phyloP scores from a whole-genome alignment of 2,888 invertebrate genomes.

The Cryptocephalus moraei region DNA sequence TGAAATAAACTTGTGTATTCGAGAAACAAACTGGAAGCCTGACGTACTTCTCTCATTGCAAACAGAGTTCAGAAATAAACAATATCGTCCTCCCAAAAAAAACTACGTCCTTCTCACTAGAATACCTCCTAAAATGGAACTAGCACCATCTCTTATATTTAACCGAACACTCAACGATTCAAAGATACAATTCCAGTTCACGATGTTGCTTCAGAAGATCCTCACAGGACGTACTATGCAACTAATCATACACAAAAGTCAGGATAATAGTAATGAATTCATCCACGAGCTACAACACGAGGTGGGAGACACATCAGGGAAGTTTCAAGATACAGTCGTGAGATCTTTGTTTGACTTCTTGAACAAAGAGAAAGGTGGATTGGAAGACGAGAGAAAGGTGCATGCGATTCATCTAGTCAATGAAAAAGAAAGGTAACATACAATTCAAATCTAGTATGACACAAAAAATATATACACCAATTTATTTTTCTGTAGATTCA shows the following conservation, averaged over 20 bases:
- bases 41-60: constrained; percentile 49
- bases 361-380: no score
- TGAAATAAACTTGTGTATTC: constrained; percentile 39
- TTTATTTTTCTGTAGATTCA: no score
- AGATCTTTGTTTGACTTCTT: no score
- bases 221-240: constrained; percentile 66
- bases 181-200: constrained; percentile 43
- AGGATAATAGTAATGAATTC: constrained; percentile 53
- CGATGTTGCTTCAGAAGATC: constrained; percentile 54
- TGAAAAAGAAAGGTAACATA: no score
- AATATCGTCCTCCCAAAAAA: no score
- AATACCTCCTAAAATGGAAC: no score
- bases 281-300: constrained; percentile 58
- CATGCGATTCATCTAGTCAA: no score
- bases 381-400: no score
- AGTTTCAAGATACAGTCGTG: no score
- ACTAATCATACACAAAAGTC: constrained; percentile 36
- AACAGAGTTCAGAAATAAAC: constrained; percentile 40
- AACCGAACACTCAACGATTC: constrained; percentile 28
- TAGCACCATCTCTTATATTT: constrained; percentile 25
- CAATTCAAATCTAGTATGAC: no score
- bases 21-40: constrained; percentile 57
- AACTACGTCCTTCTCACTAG: no score
- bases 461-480: no score
- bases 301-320: constrained; percentile 17